A percentile compares a stretch with the other conserved stretches of the same genome.
These are phyloP conservation scores for Apaloderma vittatum DNA, from an alignment of 2,113 vertebrate genomes.

Conservation along the genomic window DNA sequence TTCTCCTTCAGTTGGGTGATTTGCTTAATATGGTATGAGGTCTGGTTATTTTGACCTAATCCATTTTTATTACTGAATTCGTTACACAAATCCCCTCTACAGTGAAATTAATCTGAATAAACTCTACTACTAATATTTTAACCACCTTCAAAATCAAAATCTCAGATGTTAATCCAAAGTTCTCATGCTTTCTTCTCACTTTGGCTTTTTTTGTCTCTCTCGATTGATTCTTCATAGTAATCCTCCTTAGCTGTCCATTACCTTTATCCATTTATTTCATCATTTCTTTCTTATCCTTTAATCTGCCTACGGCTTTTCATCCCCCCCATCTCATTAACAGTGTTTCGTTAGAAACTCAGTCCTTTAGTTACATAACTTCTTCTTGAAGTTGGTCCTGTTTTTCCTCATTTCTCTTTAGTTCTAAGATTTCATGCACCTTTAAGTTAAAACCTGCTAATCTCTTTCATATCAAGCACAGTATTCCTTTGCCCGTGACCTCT, in stretches of 20 bases:
- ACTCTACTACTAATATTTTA: conserved; percentile 8
- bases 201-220: background rate
- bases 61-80: conserved; percentile 1
- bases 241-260: conserved; percentile 27
- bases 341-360: conserved; percentile 17
- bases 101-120: background rate
- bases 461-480: background rate
- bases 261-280: conserved; percentile 40
- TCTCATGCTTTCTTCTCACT: background rate
- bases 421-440: background rate
- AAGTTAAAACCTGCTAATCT: background rate
- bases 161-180: conserved; percentile 34
- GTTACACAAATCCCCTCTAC: background rate
- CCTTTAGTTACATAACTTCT: background rate
- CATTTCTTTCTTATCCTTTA: conserved; percentile 55
- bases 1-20: background rate
- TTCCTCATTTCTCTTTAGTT: background rate
- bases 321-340: background rate
- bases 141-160: background rate
- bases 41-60: background rate
- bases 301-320: conserved; percentile 38
- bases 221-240: background rate
- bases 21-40: background rate
- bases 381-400: background rate
- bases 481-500: background rate